Base-by-base conservation (phyloP, 2,888 invertebrate genomes). In the Carcina quercana region DNA sequence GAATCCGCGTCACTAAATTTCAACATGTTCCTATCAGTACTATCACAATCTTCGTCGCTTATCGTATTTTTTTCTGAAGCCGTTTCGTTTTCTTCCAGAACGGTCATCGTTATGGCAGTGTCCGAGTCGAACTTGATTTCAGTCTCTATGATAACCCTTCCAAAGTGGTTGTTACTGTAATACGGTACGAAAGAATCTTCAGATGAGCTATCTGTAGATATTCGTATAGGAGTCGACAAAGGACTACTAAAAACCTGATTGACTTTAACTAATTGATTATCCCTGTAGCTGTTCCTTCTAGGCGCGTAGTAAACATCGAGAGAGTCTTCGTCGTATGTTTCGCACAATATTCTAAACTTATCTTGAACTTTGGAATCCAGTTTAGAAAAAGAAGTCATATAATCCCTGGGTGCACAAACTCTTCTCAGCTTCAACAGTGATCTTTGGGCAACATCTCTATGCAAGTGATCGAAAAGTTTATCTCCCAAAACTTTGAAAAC, bases 71-170 rank as follows among this genome's bases (percentile, higher is more conserved):
- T 71, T 13, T 79, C 80, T 10, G 76, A 72, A 47, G 78, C 78
- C 15, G 74, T 73, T 50, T 85, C 84, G 42, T 86, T 87, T 54
- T 91, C 90, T 63, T 94, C 94, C 13, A 94, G 78, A 32, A 94
- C 92, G 19, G 93, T 91, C 93, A 94, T 93, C 0, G 92, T 94
- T 19, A 94, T 89, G 0, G 91, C 91, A 0, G 92, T 92, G 38
- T 93, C 91, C 8, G 92, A 89, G 56, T 91, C 89, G 42, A 94
- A 89, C 53, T 93, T 89, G 14, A 94, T 92, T 78, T 94, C 93
- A 1, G 93, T 93, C 72, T 94, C 94, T 50, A 94, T 86, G 27
- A 94, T 91, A 0, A 94, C 87, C 64, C 88, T 90, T 14, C 88
- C 89, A 12, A 39, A 35, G 42, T 85, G 86, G 54, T 73, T 70